Evolutionary conservation across 2,797 vertebrate species (phyloP).

Genomic region (Macrochelys suwanniensis): DNA sequence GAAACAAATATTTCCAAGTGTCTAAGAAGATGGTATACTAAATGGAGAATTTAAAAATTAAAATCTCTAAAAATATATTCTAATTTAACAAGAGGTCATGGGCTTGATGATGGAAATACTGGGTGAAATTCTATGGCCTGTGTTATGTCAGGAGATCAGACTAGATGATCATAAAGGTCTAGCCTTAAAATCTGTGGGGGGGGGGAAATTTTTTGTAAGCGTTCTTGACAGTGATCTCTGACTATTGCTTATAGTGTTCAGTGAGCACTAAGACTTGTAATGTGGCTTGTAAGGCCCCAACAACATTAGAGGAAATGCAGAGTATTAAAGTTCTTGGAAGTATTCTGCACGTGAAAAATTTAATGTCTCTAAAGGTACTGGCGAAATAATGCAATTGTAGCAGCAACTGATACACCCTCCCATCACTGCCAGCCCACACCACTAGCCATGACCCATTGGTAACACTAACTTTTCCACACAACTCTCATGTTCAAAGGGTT

Average conservation of each 20-base stretch:
- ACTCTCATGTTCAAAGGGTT: not conserved
- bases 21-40: not conserved
- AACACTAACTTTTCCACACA: not conserved
- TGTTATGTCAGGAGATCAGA: not conserved
- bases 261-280: not conserved
- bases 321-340: not conserved
- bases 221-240: not conserved
- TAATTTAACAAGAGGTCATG: not conserved
- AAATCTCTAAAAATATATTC: not conserved
- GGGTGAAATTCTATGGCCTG: not conserved
- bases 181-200: not conserved
- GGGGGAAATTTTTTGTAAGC: not conserved
- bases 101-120: not conserved
- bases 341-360: not conserved
- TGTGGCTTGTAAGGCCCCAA: not conserved
- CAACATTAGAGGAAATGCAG: not conserved
- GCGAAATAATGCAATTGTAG: not conserved
- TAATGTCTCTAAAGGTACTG: not conserved
- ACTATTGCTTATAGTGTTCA: not conserved
- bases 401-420: not conserved
- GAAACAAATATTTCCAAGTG: not conserved
- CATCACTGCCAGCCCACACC: not conserved
- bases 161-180: not conserved
- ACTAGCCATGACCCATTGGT: not conserved
- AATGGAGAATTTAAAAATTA: not conserved